phyloP scores from a whole-genome alignment of 1,140 invertebrate genomes.

The Papilio xuthus region DNA sequence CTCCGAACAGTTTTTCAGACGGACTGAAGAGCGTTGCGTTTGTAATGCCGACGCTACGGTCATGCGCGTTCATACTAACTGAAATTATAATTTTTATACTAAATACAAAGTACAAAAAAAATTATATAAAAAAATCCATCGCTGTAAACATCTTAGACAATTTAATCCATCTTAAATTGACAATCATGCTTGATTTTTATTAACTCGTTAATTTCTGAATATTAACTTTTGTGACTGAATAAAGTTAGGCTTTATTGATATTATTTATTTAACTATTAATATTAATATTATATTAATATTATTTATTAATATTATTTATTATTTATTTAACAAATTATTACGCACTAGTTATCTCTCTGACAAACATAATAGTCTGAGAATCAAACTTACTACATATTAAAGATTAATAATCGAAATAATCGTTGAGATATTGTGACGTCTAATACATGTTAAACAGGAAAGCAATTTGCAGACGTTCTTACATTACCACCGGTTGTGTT shows the following conservation, averaged over 20 bases:
- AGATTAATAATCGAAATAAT: background rate
- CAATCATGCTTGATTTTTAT: too few relatives aligned
- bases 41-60: constrained; percentile 57
- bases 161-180: too few relatives aligned
- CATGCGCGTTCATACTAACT: constrained; percentile 62
- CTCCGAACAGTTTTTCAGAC: constrained; percentile 57
- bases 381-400: background rate
- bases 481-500: background rate
- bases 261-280: too few relatives aligned
- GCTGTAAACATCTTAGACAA: background rate
- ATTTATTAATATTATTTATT: too few relatives aligned
- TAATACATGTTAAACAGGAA: background rate
- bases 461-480: constrained; percentile 1
- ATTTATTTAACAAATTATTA: too few relatives aligned
- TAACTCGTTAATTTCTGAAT: too few relatives aligned
- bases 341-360: too few relatives aligned
- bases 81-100: constrained; percentile 24
- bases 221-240: too few relatives aligned
- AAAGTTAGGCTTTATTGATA: too few relatives aligned
- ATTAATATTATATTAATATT: too few relatives aligned
- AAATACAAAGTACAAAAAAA: background rate
- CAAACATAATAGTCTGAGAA: background rate
- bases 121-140: background rate
- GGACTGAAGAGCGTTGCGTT: constrained; percentile 63
- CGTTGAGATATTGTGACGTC: background rate